Base-by-base conservation (phyloP, 2,113 vertebrate species). In the Nibea albiflora region DNA sequence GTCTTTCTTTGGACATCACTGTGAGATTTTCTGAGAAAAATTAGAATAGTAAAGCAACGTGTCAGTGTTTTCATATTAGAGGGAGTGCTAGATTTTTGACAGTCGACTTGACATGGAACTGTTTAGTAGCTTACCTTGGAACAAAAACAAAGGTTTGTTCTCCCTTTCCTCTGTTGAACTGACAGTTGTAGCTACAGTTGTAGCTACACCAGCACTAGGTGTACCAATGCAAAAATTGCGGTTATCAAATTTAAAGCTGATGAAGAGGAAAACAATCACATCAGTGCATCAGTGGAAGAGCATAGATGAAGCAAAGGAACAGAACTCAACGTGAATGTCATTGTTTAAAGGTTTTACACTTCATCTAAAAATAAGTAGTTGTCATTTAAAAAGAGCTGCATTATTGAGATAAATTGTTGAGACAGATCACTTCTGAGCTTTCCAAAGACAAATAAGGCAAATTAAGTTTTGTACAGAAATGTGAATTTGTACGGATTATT, bases 151-250 rank as follows among this genome's bases (percentile, higher is more conserved):
- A n/a, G 17, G 12, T 42, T 12, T 26, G 0, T 12, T 52, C 7
- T 49, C 5, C 4, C 0, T 15, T 44, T 1, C 22, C 42, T 57
- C 60, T n/a, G 15, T n/a, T 64, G 58, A 42, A 28, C 11, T 76
- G 66, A 0, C 3, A 2, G 15, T 12, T 57, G 57, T 4, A 9
- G 0, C 4, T 4, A 0, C 19, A 19, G 15, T 12, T 57, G 57
- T 4, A 9, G 0, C 4, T 4, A 0, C 19, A 19, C 3, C 31
- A 42, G 11, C 8, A 0, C 1, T 1, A 53, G 11, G 3, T 3
- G 35, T 9, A 9, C 7, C 7, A 9, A 8, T 39, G 35, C 7
- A 1, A 39, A 2, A 8, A 4, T 52, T 20, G 50, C 10, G 4
- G 4, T 2, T 0, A 22, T 0, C 42, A 31, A 47, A 31, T 4